These are phyloP conservation scores for Tenthredo mesomela DNA, from an alignment of 2,888 invertebrate species.

Conservation along the genomic window DNA sequence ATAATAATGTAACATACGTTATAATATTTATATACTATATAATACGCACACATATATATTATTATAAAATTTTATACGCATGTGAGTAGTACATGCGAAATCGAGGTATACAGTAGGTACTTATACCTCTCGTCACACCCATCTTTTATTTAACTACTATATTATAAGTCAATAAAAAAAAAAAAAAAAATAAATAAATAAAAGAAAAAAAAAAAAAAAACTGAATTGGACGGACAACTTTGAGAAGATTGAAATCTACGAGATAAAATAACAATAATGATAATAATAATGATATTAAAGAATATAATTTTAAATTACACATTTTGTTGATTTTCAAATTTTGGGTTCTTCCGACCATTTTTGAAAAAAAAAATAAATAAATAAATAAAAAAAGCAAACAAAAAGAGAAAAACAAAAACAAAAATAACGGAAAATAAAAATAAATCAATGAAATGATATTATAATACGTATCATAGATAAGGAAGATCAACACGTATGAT, in stretches of 20 bases:
- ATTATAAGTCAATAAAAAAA: slow-evolving; percentile 41
- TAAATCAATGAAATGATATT: neutral
- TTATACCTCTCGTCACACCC: neutral
- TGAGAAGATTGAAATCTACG: neutral
- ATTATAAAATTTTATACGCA: neutral
- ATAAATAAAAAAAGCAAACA: neutral
- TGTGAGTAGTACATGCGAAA: neutral
- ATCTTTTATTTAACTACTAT: neutral
- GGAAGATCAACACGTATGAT: neutral
- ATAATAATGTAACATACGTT: neutral
- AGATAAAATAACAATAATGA: neutral
- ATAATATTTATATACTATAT: neutral
- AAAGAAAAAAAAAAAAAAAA: slow-evolving; percentile 34
- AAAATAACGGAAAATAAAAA: slow-evolving; percentile 39
- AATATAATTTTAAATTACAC: neutral
- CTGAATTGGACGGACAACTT: neutral
- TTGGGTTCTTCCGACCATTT: neutral
- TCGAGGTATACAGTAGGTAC: neutral
- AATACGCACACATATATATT: neutral
- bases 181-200: slow-evolving; percentile 51
- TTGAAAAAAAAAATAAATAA: slow-evolving; percentile 31
- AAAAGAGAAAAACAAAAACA: neutral
- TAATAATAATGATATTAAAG: neutral
- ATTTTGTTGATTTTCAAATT: too few species aligned
- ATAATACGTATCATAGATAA: neutral